Evolutionary conservation across 2,797 vertebrate genomes (phyloP).

Genomic region (Coluber constrictor): DNA sequence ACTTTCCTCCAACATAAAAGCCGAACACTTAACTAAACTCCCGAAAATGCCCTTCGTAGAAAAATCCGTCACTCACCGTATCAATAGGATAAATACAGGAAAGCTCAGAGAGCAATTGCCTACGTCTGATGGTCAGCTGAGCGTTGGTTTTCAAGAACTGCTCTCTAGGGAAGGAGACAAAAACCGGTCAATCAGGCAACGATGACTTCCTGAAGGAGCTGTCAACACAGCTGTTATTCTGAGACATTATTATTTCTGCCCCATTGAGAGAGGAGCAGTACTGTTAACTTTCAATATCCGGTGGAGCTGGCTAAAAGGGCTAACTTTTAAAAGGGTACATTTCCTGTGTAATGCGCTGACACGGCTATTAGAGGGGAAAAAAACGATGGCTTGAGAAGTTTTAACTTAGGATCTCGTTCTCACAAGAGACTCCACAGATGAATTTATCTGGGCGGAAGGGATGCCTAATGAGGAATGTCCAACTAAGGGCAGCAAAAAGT

Average conservation of each 20-base stretch:
- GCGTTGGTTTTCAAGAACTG: constrained; percentile 92
- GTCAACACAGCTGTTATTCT: constrained; percentile 25
- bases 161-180: constrained; percentile 70
- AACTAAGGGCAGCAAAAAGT: not conserved
- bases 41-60: not conserved
- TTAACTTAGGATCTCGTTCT: not conserved
- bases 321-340: not conserved
- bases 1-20: not conserved
- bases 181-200: not conserved
- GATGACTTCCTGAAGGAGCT: not conserved
- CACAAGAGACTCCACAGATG: no score
- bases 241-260: not conserved
- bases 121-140: constrained; percentile 92
- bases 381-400: not conserved
- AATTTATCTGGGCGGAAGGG: not conserved
- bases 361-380: no score
- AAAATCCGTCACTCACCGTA: constrained; percentile 77
- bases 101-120: constrained; percentile 92
- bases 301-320: not conserved
- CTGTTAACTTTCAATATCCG: not conserved
- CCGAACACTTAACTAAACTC: not conserved
- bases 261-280: not conserved
- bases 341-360: not conserved
- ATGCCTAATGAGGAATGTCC: not conserved
- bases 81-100: constrained; percentile 97